Evolutionary conservation across 1,140 invertebrate species (phyloP).

Genomic region (Druon quercuslanigerum): DNA sequence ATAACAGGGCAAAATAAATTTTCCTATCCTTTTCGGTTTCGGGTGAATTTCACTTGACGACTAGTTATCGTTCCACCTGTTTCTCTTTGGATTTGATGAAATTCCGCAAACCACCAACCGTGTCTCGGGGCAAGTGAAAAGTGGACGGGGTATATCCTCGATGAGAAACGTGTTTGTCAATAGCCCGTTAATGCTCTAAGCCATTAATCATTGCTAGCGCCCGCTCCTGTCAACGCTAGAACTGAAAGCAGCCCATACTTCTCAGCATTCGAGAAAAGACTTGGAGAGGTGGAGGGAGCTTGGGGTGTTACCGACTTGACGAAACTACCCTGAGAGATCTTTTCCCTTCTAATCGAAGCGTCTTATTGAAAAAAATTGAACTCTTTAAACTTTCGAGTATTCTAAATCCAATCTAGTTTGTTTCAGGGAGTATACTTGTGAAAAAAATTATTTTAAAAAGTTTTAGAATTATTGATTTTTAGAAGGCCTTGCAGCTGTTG

Average conservation of each 20-base stretch:
- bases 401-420: too few species aligned
- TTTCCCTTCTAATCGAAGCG: constrained; percentile 48
- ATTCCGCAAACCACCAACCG: constrained; percentile 14
- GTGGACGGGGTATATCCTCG: constrained; percentile 46
- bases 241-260: constrained; percentile 60
- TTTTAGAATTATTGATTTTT: too few species aligned
- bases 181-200: constrained; percentile 75
- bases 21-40: neutral
- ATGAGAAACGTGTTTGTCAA: constrained; percentile 74
- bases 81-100: neutral
- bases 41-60: neutral
- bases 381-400: too few species aligned
- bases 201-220: constrained; percentile 74
- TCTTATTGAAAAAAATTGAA: neutral
- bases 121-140: neutral
- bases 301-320: constrained; percentile 42
- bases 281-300: constrained; percentile 38
- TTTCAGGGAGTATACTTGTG: too few species aligned
- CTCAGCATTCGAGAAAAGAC: neutral
- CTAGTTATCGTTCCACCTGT: neutral
- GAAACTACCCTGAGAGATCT: constrained; percentile 52
- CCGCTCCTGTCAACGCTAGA: constrained; percentile 67
- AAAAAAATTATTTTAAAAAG: too few species aligned
- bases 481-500: too few species aligned
- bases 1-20: neutral